Evolutionary conservation across 2,888 invertebrate genomes (phyloP), one percentile per base, ranked within the genome.

Genomic region (Steromphala cineraria): DNA sequence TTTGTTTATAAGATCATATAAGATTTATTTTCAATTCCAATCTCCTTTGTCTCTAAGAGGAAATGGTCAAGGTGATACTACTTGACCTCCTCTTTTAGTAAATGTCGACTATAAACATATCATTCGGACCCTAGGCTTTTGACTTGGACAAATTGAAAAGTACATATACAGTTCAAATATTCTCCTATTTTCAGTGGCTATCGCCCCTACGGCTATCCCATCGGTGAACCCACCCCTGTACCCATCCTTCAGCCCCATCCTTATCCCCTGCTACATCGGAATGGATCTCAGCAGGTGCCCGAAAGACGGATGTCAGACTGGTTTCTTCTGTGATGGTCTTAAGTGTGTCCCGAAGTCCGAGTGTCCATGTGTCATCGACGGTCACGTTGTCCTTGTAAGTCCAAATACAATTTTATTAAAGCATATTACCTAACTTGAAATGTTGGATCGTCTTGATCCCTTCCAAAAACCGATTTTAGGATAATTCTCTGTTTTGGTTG

Each of bases 261-360:
- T 84, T 0, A 56, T 83, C 28, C 86, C 85, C 10, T 91, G 90
- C 79, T 89, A 87, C 79, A 86, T 83, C 7, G 88, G 87, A 0
- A 83, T 90, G 86, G 88, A 91, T 81, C 85, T 92, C 86, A 86
- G 93, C 15, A 93, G 82, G 89, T 82, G 93, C 80, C 91, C 92
- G 4, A 53, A 78, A 7, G 81, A 86, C 4, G 87, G 88, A 40
- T 95, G 96, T 87, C 93, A 94, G 56, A 86, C 93, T 78, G 94
- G 94, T 3, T 90, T 94, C 19, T 96, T 95, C 94, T 97, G 96
- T 95, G 95, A 97, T 93, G 97, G 97, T 13, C 94, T 95, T 86
- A 94, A 93, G 82, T 98, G 98, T 92, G 96, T 96, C 7, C 91
- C 95, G 0, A 94, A 95, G 80, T 95, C 95, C 84, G 95, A 96